Evolutionary conservation across 2,113 vertebrate genomes (phyloP).

Genomic region (Terrapene triunguis): DNA sequence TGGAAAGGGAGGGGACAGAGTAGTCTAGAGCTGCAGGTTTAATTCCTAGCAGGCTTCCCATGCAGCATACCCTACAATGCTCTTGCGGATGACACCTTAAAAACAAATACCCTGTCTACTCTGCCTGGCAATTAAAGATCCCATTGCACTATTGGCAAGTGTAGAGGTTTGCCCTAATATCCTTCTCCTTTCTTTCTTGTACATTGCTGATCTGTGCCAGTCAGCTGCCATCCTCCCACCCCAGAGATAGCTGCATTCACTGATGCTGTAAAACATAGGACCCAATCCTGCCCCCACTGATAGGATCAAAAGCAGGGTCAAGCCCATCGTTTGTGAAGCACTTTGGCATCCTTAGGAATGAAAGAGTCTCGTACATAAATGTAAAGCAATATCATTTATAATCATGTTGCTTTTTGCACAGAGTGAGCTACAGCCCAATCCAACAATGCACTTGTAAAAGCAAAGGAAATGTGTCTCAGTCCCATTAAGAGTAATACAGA

Average conservation of each 20-base stretch:
- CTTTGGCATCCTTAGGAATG: neutral
- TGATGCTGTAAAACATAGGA: rapidly evolving
- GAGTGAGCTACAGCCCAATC: neutral
- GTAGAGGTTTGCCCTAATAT: rapidly evolving
- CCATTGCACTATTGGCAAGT: neutral
- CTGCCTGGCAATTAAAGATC: neutral
- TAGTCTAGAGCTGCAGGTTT: neutral
- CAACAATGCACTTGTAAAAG: neutral
- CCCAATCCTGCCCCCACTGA: neutral
- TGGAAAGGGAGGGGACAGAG: neutral
- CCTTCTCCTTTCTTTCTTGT: neutral
- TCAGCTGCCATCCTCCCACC: neutral
- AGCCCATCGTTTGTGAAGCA: neutral
- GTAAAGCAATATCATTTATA: neutral
- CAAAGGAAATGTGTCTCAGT: neutral
- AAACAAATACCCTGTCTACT: neutral
- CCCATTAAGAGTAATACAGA: neutral
- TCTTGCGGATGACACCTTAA: neutral
- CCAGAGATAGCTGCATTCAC: neutral
- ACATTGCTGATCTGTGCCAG: neutral
- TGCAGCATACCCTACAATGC: neutral
- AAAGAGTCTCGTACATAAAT: neutral
- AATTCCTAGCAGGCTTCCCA: neutral
- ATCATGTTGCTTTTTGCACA: neutral
- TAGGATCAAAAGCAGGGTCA: neutral